Base-by-base conservation (phyloP, 2,888 invertebrate genomes). In the Tetheella fluctuosa region DNA sequence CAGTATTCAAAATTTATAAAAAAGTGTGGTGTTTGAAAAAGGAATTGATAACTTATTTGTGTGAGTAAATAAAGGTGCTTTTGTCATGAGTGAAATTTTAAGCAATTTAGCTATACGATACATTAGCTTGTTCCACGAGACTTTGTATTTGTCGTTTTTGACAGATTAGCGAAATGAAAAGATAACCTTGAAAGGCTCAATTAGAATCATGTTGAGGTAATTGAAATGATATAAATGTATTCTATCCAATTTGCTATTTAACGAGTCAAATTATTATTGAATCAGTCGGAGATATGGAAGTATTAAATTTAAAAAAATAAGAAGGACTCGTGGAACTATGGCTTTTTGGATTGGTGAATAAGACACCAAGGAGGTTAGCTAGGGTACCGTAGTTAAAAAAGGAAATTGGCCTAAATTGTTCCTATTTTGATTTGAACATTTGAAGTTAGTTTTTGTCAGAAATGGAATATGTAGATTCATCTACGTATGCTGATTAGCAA, bases 341-440 rank as follows among this genome's bases (percentile, higher is more conserved):
- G 54, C 59, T 59, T 34, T 59, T 53, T 34, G 54, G 59, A 59
- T 54, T 59, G 59, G 59, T 58, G 30, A 59, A 37, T 53, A 37
- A 37, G 34, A 13, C 34, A 34, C 34, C 34, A 37, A 59, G 23
- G 25, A 23, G 6, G 53, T 53, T 20, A 48, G 48, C 7, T 48
- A 48, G 48, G 48, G 20, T 10, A 10, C 48, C n/a, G 48, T 48
- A 20, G 17, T 48, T 12, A 34, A 34, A 2, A 7, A 10, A n/a
- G 15, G 34, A 17, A 7, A 52, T 17, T n/a, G 73, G 68, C 73
- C 71, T 73, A 71, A 73, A 62, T 61, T 70, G 71, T 65, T 67
- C 68, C 62, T 69, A 65, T 48, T 48, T 20, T 20, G 48, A 20
- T 48, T 48, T 48, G 48, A 48, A 48, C 48, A 48, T 20, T 6